Conservation (phyloP, 2,888 invertebrate genomes). For the Craniophora ligustri region DNA sequence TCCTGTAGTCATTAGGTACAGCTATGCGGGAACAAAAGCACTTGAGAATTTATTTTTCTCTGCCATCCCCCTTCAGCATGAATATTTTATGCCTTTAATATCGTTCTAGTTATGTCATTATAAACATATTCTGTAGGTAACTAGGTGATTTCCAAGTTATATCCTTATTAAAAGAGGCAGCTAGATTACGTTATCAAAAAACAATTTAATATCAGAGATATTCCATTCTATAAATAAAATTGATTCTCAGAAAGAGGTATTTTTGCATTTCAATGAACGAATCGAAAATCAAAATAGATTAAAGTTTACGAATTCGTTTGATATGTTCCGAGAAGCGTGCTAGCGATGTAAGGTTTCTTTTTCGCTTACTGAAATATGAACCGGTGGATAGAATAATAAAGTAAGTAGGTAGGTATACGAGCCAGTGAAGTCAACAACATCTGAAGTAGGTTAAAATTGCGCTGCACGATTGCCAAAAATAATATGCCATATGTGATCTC, state of each 20-base stretch:
- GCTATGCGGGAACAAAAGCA: conserved; percentile 31
- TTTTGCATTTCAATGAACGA: no score
- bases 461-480: no score
- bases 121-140: no score
- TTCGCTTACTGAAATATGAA: conserved; percentile 18
- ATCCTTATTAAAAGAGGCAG: conserved; percentile 21
- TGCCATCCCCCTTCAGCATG: conserved; percentile 12
- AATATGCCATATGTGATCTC: no score
- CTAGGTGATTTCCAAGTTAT: conserved; percentile 28
- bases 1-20: conserved; percentile 35
- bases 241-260: no score
- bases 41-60: conserved; percentile 38
- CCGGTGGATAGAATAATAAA: conserved; percentile 28
- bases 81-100: conserved; percentile 37
- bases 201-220: conserved; percentile 22
- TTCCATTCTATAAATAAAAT: conserved; percentile 35
- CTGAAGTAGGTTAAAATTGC: neutral
- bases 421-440: neutral
- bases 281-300: conserved; percentile 46
- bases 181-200: conserved; percentile 10
- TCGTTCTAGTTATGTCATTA: conserved; percentile 31
- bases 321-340: conserved; percentile 37
- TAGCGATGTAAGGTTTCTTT: conserved; percentile 24
- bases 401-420: neutral
- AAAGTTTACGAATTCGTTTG: conserved; percentile 49